phyloP scores from a whole-genome alignment of 2,797 vertebrate genomes.

The Lacerta viridis region DNA sequence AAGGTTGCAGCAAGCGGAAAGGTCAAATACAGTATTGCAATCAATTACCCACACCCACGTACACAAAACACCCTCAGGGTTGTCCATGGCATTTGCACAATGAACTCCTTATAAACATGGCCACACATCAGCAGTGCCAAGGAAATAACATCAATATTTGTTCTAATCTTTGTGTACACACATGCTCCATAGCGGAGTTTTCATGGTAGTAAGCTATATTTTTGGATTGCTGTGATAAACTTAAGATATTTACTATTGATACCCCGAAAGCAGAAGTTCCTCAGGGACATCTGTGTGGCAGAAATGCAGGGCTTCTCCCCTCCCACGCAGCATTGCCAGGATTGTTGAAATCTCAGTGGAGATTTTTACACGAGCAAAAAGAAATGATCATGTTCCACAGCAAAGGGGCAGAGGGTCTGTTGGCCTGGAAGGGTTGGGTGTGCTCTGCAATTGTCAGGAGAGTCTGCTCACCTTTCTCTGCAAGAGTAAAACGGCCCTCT shows the following conservation, averaged over 20 bases:
- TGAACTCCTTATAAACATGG: slow-evolving; percentile 5
- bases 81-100: background rate
- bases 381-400: background rate
- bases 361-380: too few species aligned
- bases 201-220: background rate
- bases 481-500: background rate
- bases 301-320: background rate
- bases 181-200: background rate
- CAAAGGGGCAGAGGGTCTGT: background rate
- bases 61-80: background rate
- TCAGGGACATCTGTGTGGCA: background rate
- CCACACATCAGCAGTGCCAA: background rate
- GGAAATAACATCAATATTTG: slow-evolving; percentile 12
- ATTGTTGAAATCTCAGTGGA: background rate
- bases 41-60: background rate
- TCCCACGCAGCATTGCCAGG: background rate
- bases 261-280: background rate
- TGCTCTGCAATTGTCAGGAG: background rate
- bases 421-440: background rate
- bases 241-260: background rate
- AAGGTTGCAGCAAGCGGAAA: slow-evolving; percentile 4
- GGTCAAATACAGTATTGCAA: slow-evolving; percentile 7
- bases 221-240: background rate
- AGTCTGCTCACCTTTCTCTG: background rate
- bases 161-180: background rate